A percentile compares a stretch with the other conserved stretches of the same genome.
phyloP scores from a whole-genome alignment of 1,140 invertebrate genomes.

The Metopolophium dirhodum region DNA sequence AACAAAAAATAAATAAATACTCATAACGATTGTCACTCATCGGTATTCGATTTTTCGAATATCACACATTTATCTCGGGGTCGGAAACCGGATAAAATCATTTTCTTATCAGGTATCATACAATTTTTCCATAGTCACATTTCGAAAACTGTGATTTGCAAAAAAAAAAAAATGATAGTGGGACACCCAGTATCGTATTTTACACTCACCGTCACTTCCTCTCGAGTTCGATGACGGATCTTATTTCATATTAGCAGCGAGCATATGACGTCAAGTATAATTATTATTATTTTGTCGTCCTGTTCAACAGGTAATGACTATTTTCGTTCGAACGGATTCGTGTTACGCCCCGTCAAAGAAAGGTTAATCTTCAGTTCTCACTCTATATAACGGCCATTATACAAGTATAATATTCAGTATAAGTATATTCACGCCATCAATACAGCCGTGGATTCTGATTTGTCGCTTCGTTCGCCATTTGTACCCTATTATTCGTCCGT shows the following conservation, averaged over 20 bases:
- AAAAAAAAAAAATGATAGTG: neutral
- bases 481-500: neutral
- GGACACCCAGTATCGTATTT: neutral
- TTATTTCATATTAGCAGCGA: neutral
- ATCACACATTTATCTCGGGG: neutral
- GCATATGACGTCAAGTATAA: neutral
- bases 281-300: neutral
- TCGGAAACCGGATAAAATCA: neutral
- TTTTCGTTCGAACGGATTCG: neutral
- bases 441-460: neutral
- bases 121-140: neutral
- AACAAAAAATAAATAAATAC: neutral
- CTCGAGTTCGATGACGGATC: neutral
- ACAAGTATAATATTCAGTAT: neutral
- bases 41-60: neutral
- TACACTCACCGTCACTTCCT: neutral
- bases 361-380: neutral
- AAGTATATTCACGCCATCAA: too few relatives aligned
- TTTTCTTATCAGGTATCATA: neutral
- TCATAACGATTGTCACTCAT: neutral
- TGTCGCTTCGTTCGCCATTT: neutral
- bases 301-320: neutral
- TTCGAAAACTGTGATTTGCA: neutral
- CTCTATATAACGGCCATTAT: neutral
- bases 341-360: neutral